These are phyloP conservation scores for Orycteropus afer DNA, from an alignment of 2,113 vertebrate species.

Conservation along the genomic window DNA sequence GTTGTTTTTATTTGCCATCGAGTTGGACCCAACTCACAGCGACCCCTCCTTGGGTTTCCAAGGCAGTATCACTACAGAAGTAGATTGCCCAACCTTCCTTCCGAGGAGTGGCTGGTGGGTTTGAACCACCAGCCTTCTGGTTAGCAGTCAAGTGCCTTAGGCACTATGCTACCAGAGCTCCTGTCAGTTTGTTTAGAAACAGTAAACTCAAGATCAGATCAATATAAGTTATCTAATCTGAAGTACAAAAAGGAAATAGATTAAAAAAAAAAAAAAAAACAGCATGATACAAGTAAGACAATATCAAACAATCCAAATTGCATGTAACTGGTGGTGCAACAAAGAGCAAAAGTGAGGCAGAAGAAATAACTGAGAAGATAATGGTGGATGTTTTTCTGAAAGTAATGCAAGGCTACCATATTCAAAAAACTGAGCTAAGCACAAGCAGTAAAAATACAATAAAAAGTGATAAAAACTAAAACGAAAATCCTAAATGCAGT, in stretches of 20 bases:
- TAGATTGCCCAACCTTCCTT: no score
- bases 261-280: background rate
- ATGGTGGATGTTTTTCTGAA: background rate
- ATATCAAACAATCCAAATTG: background rate
- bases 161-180: no score
- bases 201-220: background rate
- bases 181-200: background rate
- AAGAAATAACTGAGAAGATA: background rate
- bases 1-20: no score
- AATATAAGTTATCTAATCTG: background rate
- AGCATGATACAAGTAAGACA: background rate
- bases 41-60: no score
- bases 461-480: background rate
- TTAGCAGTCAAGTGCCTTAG: no score
- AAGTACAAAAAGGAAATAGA: background rate
- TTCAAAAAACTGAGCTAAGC: background rate
- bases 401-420: background rate
- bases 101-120: no score
- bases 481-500: background rate
- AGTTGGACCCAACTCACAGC: no score
- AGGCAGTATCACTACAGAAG: no score
- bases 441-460: background rate
- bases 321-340: background rate
- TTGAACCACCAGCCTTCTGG: no score
- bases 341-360: background rate